Conservation (phyloP, 2,113 vertebrate species). For the Halcyon senegalensis region DNA sequence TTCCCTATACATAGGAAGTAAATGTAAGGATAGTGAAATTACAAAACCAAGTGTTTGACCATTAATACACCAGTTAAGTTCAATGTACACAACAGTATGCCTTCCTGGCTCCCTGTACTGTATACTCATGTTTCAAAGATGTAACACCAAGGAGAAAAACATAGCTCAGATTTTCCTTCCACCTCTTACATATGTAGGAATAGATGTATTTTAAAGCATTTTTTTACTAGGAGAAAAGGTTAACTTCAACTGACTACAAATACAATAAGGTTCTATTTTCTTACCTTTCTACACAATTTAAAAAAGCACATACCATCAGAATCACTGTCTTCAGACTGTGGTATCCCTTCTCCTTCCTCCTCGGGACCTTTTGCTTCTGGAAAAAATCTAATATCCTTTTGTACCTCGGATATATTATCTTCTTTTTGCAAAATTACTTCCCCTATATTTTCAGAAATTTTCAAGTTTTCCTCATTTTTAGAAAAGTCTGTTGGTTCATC, state of each 20-base stretch:
- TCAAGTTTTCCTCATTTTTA: background rate
- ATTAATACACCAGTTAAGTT: background rate
- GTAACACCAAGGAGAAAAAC: background rate
- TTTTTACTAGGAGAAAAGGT: background rate
- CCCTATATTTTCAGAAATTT: background rate
- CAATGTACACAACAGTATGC: background rate
- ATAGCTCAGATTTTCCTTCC: background rate
- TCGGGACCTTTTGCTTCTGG: background rate
- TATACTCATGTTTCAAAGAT: background rate
- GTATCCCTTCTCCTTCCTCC: background rate
- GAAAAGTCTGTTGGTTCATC: background rate
- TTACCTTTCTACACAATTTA: background rate
- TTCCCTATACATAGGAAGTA: background rate
- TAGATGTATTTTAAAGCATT: background rate
- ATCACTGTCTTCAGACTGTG: slow-evolving; percentile 76
- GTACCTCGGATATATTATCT: background rate
- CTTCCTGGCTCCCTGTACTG: background rate
- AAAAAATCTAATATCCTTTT: background rate
- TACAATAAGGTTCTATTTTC: background rate
- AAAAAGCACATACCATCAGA: slow-evolving; percentile 84
- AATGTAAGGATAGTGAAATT: background rate
- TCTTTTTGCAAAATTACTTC: background rate
- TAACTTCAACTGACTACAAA: background rate
- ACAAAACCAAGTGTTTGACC: background rate
- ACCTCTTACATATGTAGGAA: background rate